These are phyloP conservation scores for Ypsolopha scabrella DNA, from an alignment of 2,888 invertebrate species.

Conservation along the genomic window DNA sequence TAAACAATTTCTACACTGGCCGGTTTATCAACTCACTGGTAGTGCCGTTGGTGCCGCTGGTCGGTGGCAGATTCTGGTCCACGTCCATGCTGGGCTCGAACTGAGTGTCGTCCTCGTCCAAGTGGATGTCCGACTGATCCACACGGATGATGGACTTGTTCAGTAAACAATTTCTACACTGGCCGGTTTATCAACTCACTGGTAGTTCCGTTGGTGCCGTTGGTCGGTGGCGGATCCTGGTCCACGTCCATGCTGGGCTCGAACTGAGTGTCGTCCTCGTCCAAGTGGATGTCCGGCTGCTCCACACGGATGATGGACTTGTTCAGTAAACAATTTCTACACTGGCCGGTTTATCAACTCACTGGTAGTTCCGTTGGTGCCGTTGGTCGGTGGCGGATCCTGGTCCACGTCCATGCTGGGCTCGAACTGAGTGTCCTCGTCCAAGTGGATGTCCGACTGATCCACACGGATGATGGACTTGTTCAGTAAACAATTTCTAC, in stretches of 20 bases:
- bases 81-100: conserved; percentile 66
- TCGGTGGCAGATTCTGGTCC: conserved; percentile 45
- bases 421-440: conserved; percentile 73
- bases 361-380: not conserved
- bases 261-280: conserved; percentile 76
- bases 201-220: not conserved
- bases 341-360: not conserved
- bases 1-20: no score
- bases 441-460: conserved; percentile 95
- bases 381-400: conserved; percentile 22
- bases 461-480: no score
- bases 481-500: no score
- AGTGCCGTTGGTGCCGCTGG: not conserved
- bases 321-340: no score
- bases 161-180: no score
- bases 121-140: conserved; percentile 96
- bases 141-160: no score
- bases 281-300: conserved; percentile 95
- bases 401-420: conserved; percentile 69
- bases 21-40: not conserved
- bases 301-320: no score
- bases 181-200: not conserved
- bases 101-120: conserved; percentile 82
- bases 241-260: conserved; percentile 69
- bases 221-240: conserved; percentile 34